Evolutionary conservation across 2,797 vertebrate genomes (phyloP).

Genomic region (Peromyscus eremicus): DNA sequence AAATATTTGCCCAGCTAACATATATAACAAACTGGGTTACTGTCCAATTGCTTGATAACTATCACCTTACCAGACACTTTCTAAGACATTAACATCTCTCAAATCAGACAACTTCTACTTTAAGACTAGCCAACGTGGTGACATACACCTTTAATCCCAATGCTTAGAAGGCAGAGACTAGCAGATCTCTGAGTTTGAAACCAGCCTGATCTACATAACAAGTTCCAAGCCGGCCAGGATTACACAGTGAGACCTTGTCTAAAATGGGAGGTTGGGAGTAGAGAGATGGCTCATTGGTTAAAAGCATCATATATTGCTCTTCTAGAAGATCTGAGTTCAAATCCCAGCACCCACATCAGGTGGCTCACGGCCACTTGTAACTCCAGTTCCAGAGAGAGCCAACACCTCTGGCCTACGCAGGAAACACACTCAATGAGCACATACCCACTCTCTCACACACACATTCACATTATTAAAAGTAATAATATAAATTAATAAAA

Average conservation of each 20-base stretch:
- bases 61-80: slow-evolving; percentile 27
- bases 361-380: background rate
- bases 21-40: slow-evolving; percentile 49
- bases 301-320: background rate
- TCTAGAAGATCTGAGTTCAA: background rate
- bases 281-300: background rate
- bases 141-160: background rate
- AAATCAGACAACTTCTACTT: slow-evolving; percentile 39
- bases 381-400: background rate
- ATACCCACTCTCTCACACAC: background rate
- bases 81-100: slow-evolving; percentile 30
- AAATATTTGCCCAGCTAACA: slow-evolving; percentile 45
- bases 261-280: background rate
- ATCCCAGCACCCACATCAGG: background rate
- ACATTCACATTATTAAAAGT: background rate
- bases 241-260: background rate
- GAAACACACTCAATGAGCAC: background rate
- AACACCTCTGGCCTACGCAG: background rate
- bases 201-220: background rate
- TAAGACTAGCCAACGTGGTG: background rate
- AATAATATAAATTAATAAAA: background rate
- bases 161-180: too few species aligned
- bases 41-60: slow-evolving; percentile 16
- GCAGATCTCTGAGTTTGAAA: background rate
- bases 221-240: background rate